Percentiles rank a stretch among this genome's conserved stretches.
Evolutionary conservation across 2,888 invertebrate genomes (phyloP).

Genomic region (Aphidoletes aphidimyza): DNA sequence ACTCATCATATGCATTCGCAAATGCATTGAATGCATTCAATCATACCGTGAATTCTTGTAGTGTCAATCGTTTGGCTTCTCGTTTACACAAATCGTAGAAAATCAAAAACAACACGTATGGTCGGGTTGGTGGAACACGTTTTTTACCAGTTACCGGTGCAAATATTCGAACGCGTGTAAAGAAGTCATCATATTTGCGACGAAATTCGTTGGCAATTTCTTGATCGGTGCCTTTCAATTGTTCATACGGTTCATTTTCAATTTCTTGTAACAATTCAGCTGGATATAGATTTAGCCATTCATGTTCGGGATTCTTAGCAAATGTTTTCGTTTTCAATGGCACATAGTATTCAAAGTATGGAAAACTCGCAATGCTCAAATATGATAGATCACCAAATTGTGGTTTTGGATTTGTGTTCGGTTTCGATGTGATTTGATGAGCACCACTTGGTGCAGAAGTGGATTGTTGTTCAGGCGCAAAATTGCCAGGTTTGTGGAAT

Average conservation of each 20-base stretch:
- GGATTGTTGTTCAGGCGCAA: constrained; percentile 54
- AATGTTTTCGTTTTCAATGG: constrained; percentile 57
- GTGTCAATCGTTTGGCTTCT: constrained; percentile 65
- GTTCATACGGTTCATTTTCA: constrained; percentile 60
- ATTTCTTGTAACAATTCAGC: constrained; percentile 64
- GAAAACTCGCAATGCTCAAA: constrained; percentile 55
- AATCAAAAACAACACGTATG: constrained; percentile 66
- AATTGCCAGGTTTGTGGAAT: constrained; percentile 56
- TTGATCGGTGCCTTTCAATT: constrained; percentile 60
- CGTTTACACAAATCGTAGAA: constrained; percentile 66
- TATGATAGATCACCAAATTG: constrained; percentile 54
- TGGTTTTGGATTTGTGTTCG: constrained; percentile 45
- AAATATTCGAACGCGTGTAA: constrained; percentile 60
- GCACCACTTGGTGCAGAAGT: constrained; percentile 47
- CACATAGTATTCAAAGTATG: constrained; percentile 58
- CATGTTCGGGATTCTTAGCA: constrained; percentile 56
- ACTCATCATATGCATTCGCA: not conserved
- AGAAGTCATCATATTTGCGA: constrained; percentile 65
- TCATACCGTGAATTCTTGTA: constrained; percentile 64
- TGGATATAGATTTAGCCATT: constrained; percentile 63
- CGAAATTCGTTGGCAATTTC: constrained; percentile 66
- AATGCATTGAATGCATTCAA: not conserved
- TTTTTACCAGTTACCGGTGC: constrained; percentile 65
- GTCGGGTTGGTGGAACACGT: constrained; percentile 65
- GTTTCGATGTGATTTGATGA: not conserved